These are phyloP conservation scores for Tridacna gigas DNA, from an alignment of 2,888 invertebrate genomes.

Conservation along the genomic window DNA sequence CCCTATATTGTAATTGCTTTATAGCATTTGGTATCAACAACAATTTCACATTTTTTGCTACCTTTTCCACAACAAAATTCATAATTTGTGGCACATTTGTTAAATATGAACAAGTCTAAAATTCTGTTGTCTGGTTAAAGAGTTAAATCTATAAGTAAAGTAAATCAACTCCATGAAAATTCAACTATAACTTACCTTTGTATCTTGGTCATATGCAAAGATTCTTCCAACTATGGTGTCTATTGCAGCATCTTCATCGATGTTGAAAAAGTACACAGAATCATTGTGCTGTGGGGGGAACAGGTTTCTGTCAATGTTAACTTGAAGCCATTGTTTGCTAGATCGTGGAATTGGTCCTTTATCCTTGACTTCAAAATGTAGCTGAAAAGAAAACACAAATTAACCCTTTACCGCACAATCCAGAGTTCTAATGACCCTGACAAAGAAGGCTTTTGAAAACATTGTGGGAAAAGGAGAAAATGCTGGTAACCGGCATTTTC, in stretches of 20 bases:
- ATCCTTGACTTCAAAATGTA: conserved; percentile 74
- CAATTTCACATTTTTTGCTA: too few species aligned
- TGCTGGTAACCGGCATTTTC: conserved; percentile 4
- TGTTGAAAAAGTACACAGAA: conserved; percentile 37
- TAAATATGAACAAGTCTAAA: too few species aligned
- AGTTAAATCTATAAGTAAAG: too few species aligned
- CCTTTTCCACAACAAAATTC: too few species aligned
- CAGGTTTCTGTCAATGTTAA: conserved; percentile 75
- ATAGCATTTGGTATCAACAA: too few species aligned
- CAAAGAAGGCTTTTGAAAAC: not conserved
- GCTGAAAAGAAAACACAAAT: conserved; percentile 54
- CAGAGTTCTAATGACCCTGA: too few species aligned
- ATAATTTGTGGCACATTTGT: too few species aligned
- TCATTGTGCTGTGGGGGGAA: conserved; percentile 70
- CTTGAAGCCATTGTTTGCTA: conserved; percentile 61
- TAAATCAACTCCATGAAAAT: not conserved
- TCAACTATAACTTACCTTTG: conserved; percentile 51
- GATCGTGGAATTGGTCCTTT: conserved; percentile 72
- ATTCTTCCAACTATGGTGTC: conserved; percentile 49
- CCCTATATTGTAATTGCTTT: too few species aligned
- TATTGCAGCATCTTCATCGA: conserved; percentile 67
- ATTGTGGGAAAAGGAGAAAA: conserved; percentile 11
- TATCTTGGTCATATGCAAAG: conserved; percentile 66
- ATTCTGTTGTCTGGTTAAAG: too few species aligned
- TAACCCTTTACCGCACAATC: too few species aligned